A percentile compares a stretch with the other conserved stretches of the same genome.
These are phyloP conservation scores for Microcebus ravelobensis DNA, from an alignment of 2,113 vertebrate species.

Conservation along the genomic window DNA sequence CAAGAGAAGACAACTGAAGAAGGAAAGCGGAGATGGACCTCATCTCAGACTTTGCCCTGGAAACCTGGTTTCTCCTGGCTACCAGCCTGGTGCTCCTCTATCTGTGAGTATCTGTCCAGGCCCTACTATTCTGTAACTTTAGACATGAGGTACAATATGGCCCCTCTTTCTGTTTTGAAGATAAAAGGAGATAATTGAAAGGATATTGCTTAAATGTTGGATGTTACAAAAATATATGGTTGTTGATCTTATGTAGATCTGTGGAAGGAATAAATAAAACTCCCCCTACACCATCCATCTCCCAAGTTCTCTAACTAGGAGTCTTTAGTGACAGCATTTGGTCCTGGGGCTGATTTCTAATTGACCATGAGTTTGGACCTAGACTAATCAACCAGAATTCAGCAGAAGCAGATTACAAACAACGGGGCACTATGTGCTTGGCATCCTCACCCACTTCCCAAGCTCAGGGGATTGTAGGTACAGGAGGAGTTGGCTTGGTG, in stretches of 20 bases:
- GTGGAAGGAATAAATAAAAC: neutral
- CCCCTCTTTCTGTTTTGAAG: neutral
- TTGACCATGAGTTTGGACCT: neutral
- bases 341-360: neutral
- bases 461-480: neutral
- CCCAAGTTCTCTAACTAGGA: neutral
- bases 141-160: neutral
- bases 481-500: rapidly evolving
- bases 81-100: slow-evolving; percentile 35
- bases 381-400: neutral
- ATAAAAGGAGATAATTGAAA: neutral
- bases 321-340: neutral
- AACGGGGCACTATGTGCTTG: too few relatives aligned
- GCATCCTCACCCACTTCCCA: rapidly evolving
- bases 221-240: neutral
- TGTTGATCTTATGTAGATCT: neutral
- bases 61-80: slow-evolving; percentile 46
- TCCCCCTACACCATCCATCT: neutral
- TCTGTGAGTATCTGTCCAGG: slow-evolving; percentile 44
- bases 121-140: neutral
- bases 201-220: neutral
- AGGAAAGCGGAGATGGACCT: slow-evolving; percentile 26
- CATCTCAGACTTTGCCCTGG: slow-evolving; percentile 20
- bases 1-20: too few relatives aligned
- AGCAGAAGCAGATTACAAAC: neutral